Base-by-base conservation (phyloP, 2,888 invertebrate genomes). In the Clostera curtula region DNA sequence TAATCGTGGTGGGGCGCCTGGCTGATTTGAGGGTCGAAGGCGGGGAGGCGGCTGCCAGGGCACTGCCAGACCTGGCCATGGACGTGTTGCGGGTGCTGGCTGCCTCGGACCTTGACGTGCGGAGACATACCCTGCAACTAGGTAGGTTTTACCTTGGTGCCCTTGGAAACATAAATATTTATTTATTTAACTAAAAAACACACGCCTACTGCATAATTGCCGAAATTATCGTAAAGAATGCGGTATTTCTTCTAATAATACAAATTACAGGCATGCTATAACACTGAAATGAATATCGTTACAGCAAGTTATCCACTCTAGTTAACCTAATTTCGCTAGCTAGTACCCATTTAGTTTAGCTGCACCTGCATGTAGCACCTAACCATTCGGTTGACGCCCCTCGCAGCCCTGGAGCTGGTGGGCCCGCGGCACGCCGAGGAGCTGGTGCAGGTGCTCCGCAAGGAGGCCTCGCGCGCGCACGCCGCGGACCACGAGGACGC, bases 1-100 rank as follows among this genome's bases (percentile, higher is more conserved):
- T 99, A 31, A 99, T 99, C 50, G 98, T 99, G 5, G 85, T 99
- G 54, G 98, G 97, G 57, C 89, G 98, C 10, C 85, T 99, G 39
- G 91, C 95, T 44, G 93, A 93, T 2, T 87, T 99, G 67, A 91
- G 92, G 40, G 87, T 88, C 25, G 93, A 93, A 69, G 96, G 96
- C 57, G 90, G 94, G 42, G 94, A 96, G 9, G 87, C 95, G 34
- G 85, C 96, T 26, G 87, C 91, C 30, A 88, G 93, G 43, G 91
- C 93, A 2, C 77, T 95, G 34, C 90, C 91, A 43, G 96, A 95
- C 56, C 85, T 96, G 9, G 96, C 98, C 22, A 99, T 99, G 98
- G 99, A 99, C 77, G 93, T 99, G 56, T 84, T 99, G 43, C 86
- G 98, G 9, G 98, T 99, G 22, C 82, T 99, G 33, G 90, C 93